phyloP scores from a whole-genome alignment of 2,113 vertebrate genomes.

The Syrrhaptes paradoxus region DNA sequence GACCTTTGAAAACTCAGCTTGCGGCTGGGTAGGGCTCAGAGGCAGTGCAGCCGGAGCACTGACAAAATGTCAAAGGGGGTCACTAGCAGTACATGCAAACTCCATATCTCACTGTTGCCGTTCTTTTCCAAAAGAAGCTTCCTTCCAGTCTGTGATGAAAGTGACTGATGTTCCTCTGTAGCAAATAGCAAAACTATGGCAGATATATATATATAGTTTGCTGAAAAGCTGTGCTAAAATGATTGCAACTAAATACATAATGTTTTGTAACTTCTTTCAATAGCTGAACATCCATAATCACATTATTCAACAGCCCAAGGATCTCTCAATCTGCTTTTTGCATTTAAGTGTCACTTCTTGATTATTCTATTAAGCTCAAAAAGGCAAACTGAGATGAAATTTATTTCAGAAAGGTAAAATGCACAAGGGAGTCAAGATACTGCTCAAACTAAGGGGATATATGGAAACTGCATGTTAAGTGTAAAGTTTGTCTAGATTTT shows the following conservation, averaged over 20 bases:
- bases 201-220: fast-evolving
- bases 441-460: background rate
- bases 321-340: background rate
- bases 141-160: background rate
- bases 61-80: background rate
- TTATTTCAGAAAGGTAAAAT: background rate
- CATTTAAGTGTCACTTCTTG: background rate
- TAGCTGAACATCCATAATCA: background rate
- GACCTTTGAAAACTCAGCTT: background rate
- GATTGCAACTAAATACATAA: background rate
- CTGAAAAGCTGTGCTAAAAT: background rate
- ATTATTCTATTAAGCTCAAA: background rate
- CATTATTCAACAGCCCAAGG: background rate
- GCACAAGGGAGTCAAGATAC: background rate
- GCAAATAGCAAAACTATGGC: background rate
- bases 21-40: background rate
- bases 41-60: background rate
- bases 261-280: background rate
- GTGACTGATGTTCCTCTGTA: background rate
- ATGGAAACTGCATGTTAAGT: background rate
- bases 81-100: background rate
- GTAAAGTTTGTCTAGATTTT: background rate
- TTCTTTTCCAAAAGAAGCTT: background rate
- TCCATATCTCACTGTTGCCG: background rate
- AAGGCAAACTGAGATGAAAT: background rate